phyloP scores from a whole-genome alignment of 2,113 vertebrate species.

The Prionailurus bengalensis region DNA sequence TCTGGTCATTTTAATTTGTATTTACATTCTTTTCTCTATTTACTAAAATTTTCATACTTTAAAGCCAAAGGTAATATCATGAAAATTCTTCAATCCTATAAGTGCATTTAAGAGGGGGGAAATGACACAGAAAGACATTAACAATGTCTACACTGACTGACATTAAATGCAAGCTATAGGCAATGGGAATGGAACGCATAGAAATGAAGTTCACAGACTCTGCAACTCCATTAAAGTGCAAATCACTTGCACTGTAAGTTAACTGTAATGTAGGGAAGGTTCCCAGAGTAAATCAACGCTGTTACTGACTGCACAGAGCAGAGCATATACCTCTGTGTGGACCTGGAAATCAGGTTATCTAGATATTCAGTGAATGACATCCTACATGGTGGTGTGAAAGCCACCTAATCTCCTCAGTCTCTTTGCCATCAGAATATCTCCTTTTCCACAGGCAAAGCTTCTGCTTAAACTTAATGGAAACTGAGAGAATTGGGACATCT shows the following conservation, averaged over 20 bases:
- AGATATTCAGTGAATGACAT: slow-evolving; percentile 25
- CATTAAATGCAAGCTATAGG: background rate
- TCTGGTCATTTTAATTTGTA: background rate
- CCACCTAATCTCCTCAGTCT: slow-evolving; percentile 49
- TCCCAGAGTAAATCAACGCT: background rate
- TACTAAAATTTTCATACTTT: slow-evolving; percentile 51
- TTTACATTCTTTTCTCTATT: slow-evolving; percentile 27
- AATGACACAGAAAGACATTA: slow-evolving; percentile 40
- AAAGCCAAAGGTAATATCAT: slow-evolving; percentile 48
- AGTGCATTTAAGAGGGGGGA: background rate
- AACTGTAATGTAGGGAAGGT: background rate
- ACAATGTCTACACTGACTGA: background rate
- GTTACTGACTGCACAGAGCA: background rate
- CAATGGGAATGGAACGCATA: background rate
- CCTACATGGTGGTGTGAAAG: slow-evolving; percentile 28
- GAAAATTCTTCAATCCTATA: slow-evolving; percentile 2
- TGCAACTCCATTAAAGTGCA: slow-evolving; percentile 4
- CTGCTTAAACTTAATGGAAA: slow-evolving; percentile 72
- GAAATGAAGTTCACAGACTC: background rate
- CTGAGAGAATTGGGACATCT: slow-evolving; percentile 64
- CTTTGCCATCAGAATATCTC: slow-evolving; percentile 20
- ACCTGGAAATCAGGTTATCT: slow-evolving; percentile 44
- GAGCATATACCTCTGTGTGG: background rate
- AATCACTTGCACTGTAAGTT: background rate
- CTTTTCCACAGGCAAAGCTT: slow-evolving; percentile 61